phyloP scores from a whole-genome alignment of 2,888 invertebrate species.

The Flexamia atlantica region DNA sequence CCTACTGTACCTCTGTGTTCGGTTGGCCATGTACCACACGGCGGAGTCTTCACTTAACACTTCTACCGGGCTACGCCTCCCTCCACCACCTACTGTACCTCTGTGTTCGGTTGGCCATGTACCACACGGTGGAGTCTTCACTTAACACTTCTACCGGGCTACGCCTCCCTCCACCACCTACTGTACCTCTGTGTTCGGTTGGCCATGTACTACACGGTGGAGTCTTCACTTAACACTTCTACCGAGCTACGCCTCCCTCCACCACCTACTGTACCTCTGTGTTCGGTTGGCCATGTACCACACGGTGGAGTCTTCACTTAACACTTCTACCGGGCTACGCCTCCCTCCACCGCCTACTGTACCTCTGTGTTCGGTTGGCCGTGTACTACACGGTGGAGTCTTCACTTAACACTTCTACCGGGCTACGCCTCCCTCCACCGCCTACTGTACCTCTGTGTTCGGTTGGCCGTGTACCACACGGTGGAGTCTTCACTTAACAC shows the following conservation, averaged over 20 bases:
- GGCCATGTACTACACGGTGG: neutral
- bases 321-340: constrained; percentile 27
- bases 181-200: neutral
- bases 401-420: no score
- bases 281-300: neutral
- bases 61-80: constrained; percentile 31
- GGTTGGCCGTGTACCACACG: no score
- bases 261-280: neutral
- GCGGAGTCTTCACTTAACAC: constrained; percentile 24
- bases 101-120: neutral
- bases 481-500: no score
- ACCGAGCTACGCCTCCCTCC: constrained; percentile 25
- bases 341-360: constrained; percentile 5
- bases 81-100: neutral
- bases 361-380: no score
- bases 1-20: neutral
- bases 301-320: constrained; percentile 6
- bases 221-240: constrained; percentile 27
- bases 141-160: constrained; percentile 3
- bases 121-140: neutral
- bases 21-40: neutral
- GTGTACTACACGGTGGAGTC: no score
- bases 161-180: neutral
- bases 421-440: no score
- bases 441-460: no score